phyloP scores from a whole-genome alignment of 2,797 vertebrate species.

The Acanthopagrus latus region DNA sequence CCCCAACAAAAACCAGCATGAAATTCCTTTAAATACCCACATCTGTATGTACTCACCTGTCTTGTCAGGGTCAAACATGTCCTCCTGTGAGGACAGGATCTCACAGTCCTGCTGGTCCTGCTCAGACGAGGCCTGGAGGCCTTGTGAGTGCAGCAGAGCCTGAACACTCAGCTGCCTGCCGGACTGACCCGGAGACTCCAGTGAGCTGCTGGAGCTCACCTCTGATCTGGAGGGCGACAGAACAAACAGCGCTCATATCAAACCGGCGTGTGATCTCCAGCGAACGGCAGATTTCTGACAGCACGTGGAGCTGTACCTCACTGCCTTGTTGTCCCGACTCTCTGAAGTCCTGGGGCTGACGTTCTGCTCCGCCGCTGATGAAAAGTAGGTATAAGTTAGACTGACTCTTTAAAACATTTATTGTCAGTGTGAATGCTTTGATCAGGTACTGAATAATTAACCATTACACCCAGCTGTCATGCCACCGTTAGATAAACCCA shows the following conservation, averaged over 20 bases:
- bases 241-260: background rate
- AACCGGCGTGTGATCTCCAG: accelerated
- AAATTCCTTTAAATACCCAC: background rate
- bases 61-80: constrained; percentile 89
- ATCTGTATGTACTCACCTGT: constrained; percentile 62
- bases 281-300: background rate
- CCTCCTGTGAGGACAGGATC: constrained; percentile 91
- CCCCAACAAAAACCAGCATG: background rate
- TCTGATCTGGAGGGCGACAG: constrained; percentile 71
- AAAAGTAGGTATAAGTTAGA: constrained; percentile 18
- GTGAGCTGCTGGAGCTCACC: constrained; percentile 83
- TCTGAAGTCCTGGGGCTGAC: constrained; percentile 49
- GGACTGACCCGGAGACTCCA: constrained; percentile 60
- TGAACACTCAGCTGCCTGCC: constrained; percentile 73
- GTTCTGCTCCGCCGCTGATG: constrained; percentile 62
- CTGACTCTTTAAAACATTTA: background rate
- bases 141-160: constrained; percentile 80
- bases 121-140: constrained; percentile 62
- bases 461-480: background rate
- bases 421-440: background rate
- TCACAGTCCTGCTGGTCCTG: constrained; percentile 77
- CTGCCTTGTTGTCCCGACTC: constrained; percentile 62
- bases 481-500: no score
- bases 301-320: constrained; percentile 62
- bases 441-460: constrained; percentile 10